These are phyloP conservation scores for Cephalopholis sonnerati DNA, from an alignment of 2,113 vertebrate genomes.

Conservation along the genomic window DNA sequence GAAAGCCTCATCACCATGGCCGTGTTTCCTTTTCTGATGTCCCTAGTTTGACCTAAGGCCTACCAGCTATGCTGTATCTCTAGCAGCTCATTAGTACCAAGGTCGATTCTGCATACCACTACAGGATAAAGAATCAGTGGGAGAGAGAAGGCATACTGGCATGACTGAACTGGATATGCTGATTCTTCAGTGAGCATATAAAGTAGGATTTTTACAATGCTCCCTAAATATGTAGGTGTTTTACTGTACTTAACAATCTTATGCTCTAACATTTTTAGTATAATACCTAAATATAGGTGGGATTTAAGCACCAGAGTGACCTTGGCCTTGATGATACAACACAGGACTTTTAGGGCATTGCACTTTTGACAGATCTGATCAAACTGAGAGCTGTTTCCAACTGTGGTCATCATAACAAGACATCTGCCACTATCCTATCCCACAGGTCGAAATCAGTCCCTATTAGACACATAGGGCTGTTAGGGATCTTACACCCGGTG, in stretches of 20 bases:
- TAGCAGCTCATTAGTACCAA: constrained; percentile 53
- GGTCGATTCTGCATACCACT: constrained; percentile 40
- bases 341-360: not conserved
- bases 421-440: not conserved
- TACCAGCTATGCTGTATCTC: constrained; percentile 12
- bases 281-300: not conserved
- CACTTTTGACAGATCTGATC: not conserved
- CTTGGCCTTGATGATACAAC: constrained; percentile 4
- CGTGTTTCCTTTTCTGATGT: constrained; percentile 19
- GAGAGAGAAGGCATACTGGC: rapidly evolving
- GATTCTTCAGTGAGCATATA: not conserved
- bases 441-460: no score
- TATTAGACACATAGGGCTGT: no score
- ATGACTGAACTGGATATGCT: constrained; percentile 14
- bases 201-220: not conserved
- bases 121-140: constrained; percentile 29
- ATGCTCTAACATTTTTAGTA: not conserved
- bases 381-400: not conserved
- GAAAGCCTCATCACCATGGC: not conserved
- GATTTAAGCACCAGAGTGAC: not conserved
- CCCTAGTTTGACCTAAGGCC: constrained; percentile 21
- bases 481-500: no score
- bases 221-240: not conserved
- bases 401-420: not conserved
- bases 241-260: not conserved